Base-by-base conservation (phyloP, 2,888 invertebrate species). In the Morinoia aosen region DNA sequence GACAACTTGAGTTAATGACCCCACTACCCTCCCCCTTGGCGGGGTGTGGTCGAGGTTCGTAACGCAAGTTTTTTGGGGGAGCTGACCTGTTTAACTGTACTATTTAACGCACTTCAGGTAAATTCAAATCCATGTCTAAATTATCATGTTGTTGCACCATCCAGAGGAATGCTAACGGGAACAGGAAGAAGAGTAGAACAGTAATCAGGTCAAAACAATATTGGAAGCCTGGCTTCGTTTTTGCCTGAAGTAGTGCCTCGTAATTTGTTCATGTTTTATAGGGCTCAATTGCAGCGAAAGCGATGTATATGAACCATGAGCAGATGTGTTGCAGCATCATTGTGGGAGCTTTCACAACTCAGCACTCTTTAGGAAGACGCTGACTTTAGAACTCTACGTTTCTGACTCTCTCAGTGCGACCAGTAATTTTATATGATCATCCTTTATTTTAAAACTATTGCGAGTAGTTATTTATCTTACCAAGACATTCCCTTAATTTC, bases 21-120 rank as follows among this genome's bases (percentile, higher is more conserved):
- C 76, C 25, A 3, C 25, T 33, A 76, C 76, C 76, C 61, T 61
- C 61, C 61, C 61, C 19, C 76, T 19, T 10, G 76, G 8, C 2
- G 76, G 76, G 76, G 76, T 76, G 76, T 76, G 76, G 76, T 76
- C 76, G 76, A 76, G 76, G 76, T 76, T 33, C 76, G 76, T 33
- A 33, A 33, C 25, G 8, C 10, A 76, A 19, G 76, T 76, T 76
- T 76, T 76, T 76, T 48, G 48, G 48, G 76, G 25, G 25, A 76
- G 19, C 0, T 76, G 76, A 76, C 76, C 76, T 76, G 12, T 33
- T 76, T 3, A 76, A 76, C 76, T 76, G 76, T 76, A 14, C 76
- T 76, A 76, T 19, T 76, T 76, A 76, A 76, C 76, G 3, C 25
- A 33, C 10, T 25, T 16, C 25, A 33, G 76, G 25, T 76, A 76